Conservation (phyloP, 2,113 vertebrate species). For the Crocuta crocuta region DNA sequence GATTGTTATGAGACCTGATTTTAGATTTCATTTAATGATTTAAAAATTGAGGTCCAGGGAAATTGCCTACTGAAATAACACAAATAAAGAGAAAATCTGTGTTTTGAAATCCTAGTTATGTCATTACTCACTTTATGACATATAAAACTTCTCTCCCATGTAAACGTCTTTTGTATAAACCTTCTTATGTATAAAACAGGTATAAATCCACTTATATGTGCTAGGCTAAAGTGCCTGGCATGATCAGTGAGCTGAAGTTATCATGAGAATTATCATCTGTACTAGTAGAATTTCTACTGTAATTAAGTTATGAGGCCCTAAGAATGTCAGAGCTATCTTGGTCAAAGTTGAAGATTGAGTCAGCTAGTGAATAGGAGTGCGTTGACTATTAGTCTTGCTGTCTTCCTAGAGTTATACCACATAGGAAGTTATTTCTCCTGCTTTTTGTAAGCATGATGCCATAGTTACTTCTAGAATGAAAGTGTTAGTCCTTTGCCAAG, state of each 20-base stretch:
- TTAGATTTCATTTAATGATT: not conserved
- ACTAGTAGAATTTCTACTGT: not conserved
- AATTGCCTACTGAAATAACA: not conserved
- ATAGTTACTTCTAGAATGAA: not conserved
- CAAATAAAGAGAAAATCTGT: not conserved
- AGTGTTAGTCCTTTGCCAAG: not conserved
- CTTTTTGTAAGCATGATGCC: not conserved
- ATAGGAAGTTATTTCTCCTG: not conserved
- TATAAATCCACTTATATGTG: not conserved
- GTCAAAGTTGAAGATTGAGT: not conserved
- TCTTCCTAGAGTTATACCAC: not conserved
- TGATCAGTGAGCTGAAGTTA: not conserved
- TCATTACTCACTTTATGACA: not conserved
- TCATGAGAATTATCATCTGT: not conserved
- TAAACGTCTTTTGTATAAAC: not conserved
- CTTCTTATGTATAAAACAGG: not conserved
- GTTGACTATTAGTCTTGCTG: not conserved
- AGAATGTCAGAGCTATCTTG: not conserved
- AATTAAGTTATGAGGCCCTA: not conserved
- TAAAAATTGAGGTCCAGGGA: not conserved
- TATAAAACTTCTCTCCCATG: not conserved
- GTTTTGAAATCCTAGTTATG: not conserved
- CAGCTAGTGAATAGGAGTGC: not conserved
- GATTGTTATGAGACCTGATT: not conserved
- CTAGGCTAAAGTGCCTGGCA: not conserved